phyloP scores from a whole-genome alignment of 1,140 invertebrate genomes.

The Drosophila bocqueti region DNA sequence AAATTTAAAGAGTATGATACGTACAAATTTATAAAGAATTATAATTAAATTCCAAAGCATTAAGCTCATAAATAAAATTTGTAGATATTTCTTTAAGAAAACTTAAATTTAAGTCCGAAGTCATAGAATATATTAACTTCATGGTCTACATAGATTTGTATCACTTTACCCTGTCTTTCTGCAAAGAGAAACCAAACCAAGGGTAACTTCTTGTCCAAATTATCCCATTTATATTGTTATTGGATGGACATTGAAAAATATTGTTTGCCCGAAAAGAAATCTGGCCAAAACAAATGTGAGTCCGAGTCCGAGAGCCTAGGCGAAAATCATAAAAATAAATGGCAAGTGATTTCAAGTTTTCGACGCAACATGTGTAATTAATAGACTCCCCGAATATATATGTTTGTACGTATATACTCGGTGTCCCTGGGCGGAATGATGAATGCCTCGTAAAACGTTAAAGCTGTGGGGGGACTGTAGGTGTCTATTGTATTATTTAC shows the following conservation, averaged over 20 bases:
- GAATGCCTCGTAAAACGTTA: slow-evolving; percentile 59
- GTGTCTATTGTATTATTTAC: slow-evolving; percentile 82
- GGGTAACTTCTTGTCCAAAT: slow-evolving; percentile 8
- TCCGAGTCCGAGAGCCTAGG: not conserved
- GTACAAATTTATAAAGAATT: not conserved
- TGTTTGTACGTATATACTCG: not conserved
- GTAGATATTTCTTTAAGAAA: too few relatives aligned
- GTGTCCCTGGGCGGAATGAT: slow-evolving; percentile 20
- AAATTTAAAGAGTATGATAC: not conserved
- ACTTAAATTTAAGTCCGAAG: too few relatives aligned
- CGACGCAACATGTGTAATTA: slow-evolving; percentile 78
- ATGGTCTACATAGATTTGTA: not conserved
- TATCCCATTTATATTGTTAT: slow-evolving; percentile 26
- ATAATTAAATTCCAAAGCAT: not conserved
- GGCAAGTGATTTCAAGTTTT: slow-evolving; percentile 69
- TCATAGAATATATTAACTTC: not conserved
- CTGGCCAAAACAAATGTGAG: slow-evolving; percentile 35
- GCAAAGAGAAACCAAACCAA: not conserved
- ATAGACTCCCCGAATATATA: slow-evolving; percentile 59
- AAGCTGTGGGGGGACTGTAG: slow-evolving; percentile 55
- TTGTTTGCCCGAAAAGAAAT: slow-evolving; percentile 51
- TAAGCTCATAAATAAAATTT: too few relatives aligned
- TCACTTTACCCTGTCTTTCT: not conserved
- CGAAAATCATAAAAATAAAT: slow-evolving; percentile 72
- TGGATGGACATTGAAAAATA: slow-evolving; percentile 60